These are phyloP conservation scores for Diadema setosum DNA, from an alignment of 35 echinoderm and acorn worm genomes.

Conservation along the genomic window DNA sequence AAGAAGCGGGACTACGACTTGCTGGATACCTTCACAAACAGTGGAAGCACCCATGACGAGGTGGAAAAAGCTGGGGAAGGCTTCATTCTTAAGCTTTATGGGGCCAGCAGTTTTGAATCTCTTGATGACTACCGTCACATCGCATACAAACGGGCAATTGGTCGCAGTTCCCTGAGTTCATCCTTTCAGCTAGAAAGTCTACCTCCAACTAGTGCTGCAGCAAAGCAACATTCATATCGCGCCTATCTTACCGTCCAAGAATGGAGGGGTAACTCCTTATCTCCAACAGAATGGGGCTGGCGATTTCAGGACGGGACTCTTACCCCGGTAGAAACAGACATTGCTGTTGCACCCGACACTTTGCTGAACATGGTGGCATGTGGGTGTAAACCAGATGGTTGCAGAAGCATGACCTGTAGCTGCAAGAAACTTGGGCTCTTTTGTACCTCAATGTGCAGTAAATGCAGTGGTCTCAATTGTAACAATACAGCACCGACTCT, in stretches of 20 bases:
- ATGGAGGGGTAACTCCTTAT: neutral
- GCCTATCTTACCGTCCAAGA: no score
- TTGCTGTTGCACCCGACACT: neutral
- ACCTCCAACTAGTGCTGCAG: constrained; percentile 29
- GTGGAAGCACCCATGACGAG: no score
- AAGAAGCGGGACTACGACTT: no score
- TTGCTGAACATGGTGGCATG: constrained; percentile 29
- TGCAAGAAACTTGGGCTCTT: constrained; percentile 42
- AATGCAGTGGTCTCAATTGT: neutral
- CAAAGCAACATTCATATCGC: no score
- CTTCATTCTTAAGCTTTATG: no score
- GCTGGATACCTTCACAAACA: no score
- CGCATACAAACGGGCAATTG: constrained; percentile 37
- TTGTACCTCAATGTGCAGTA: neutral
- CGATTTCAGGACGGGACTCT: no score
- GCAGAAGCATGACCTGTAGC: constrained; percentile 26
- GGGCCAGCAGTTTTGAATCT: no score
- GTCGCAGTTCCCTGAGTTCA: constrained; percentile 22
- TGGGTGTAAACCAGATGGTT: constrained; percentile 29
- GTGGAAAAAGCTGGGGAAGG: no score
- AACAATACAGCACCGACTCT: constrained; percentile 2
- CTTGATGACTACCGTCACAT: constrained; percentile 52
- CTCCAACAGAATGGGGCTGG: neutral
- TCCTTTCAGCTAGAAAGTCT: constrained; percentile 30
- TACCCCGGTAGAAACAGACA: no score